Percentiles rank a stretch among this genome's conserved stretches.
phyloP scores from a whole-genome alignment of 2,797 vertebrate genomes.

The Chelonia mydas region DNA sequence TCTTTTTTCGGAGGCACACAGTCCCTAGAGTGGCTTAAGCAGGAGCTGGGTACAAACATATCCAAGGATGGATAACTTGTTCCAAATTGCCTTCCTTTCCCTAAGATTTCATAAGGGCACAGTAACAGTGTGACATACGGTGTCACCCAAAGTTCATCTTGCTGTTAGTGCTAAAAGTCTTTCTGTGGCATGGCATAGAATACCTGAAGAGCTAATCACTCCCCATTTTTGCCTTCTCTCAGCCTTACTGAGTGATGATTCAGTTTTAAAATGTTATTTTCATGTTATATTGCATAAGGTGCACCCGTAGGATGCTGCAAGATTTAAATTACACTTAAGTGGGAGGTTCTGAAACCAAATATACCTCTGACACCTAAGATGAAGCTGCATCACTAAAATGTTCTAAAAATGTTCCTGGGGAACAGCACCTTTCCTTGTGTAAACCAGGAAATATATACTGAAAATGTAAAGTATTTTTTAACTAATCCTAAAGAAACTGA shows the following conservation, averaged over 20 bases:
- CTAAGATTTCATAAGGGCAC: not conserved
- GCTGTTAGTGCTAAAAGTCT: not conserved
- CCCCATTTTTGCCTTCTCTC: constrained; percentile 36
- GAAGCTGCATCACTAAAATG: constrained; percentile 7
- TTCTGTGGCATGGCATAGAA: not conserved
- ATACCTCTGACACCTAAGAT: constrained; percentile 58
- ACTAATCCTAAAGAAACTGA: not conserved
- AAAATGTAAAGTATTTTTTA: constrained; percentile 32
- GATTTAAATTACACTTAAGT: constrained; percentile 69
- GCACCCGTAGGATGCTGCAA: constrained; percentile 63
- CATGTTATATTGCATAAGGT: constrained; percentile 59
- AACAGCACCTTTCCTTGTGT: not conserved
- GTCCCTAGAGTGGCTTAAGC: fast-evolving
- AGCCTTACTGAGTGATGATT: constrained; percentile 60
- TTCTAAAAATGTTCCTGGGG: not conserved
- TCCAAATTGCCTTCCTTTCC: not conserved
- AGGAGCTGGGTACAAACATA: not conserved
- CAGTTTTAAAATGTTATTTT: constrained; percentile 62
- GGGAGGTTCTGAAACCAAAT: constrained; percentile 66
- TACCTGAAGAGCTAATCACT: constrained; percentile 44
- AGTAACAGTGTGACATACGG: not conserved
- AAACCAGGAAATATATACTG: not conserved
- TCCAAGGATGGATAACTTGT: not conserved
- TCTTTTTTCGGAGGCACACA: not conserved
- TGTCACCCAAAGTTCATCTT: not conserved